phyloP scores from a whole-genome alignment of 2,113 vertebrate species.

The Myotis yumanensis region DNA sequence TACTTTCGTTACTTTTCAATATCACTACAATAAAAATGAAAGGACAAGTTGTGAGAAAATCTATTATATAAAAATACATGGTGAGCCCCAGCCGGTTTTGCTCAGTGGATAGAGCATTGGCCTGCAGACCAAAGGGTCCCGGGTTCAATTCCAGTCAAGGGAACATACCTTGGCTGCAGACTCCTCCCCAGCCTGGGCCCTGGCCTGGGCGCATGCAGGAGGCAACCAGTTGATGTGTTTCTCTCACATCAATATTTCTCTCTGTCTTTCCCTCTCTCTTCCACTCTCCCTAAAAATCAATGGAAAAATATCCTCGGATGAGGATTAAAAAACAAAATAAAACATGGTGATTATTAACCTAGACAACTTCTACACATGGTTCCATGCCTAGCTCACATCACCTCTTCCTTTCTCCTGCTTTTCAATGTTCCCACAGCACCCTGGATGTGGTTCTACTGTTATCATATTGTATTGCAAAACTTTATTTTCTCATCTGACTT shows the following conservation, averaged over 20 bases:
- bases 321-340: no score
- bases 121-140: no score
- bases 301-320: no score
- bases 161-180: no score
- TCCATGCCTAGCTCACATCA: neutral
- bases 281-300: no score
- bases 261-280: no score
- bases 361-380: neutral
- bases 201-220: no score
- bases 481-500: constrained; percentile 64
- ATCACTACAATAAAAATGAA: constrained; percentile 29
- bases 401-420: neutral
- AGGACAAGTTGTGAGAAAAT: neutral
- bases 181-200: no score
- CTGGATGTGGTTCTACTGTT: neutral
- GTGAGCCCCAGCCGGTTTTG: neutral
- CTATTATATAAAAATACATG: neutral
- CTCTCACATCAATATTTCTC: no score
- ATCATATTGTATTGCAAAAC: neutral
- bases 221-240: no score
- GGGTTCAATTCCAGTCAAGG: no score
- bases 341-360: neutral
- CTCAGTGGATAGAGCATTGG: no score
- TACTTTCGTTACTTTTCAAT: constrained; percentile 27
- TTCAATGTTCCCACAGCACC: neutral